A percentile compares a stretch with the other conserved stretches of the same genome.
phyloP scores from a whole-genome alignment of 1,140 invertebrate species.

The Varroa destructor region DNA sequence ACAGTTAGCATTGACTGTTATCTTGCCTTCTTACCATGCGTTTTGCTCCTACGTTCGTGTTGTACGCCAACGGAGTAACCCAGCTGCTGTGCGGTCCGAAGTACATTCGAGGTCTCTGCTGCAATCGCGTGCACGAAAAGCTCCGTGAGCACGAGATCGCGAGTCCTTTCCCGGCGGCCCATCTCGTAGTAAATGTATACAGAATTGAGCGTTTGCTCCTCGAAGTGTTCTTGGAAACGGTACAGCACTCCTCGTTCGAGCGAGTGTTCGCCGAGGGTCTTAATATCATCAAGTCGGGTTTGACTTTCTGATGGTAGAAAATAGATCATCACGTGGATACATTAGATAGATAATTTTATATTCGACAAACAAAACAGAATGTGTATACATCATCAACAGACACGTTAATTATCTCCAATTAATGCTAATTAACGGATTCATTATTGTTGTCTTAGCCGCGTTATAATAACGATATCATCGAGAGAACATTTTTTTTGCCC shows the following conservation, averaged over 20 bases:
- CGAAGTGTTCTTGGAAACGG: constrained; percentile 17
- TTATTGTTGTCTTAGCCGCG: too few relatives aligned
- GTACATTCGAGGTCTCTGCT: constrained; percentile 19
- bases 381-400: too few relatives aligned
- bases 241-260: constrained; percentile 5
- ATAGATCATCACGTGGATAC: too few relatives aligned
- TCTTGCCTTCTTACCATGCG: not conserved
- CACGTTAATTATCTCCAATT: too few relatives aligned
- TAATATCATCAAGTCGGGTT: constrained; percentile 19
- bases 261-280: constrained; percentile 13
- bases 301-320: not conserved
- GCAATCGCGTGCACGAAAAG: constrained; percentile 19
- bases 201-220: constrained; percentile 11
- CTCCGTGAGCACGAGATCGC: constrained; percentile 11
- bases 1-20: too few relatives aligned
- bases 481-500: too few relatives aligned
- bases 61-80: constrained; percentile 17
- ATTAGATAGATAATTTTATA: too few relatives aligned
- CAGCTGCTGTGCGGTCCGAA: constrained; percentile 6
- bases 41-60: constrained; percentile 20
- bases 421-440: too few relatives aligned
- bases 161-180: constrained; percentile 2
- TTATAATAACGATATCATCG: too few relatives aligned
- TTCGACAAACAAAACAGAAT: too few relatives aligned
- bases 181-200: constrained; percentile 23